Evolutionary conservation across 2,888 invertebrate genomes (phyloP).

Genomic region (Euspilapteryx auroguttella): DNA sequence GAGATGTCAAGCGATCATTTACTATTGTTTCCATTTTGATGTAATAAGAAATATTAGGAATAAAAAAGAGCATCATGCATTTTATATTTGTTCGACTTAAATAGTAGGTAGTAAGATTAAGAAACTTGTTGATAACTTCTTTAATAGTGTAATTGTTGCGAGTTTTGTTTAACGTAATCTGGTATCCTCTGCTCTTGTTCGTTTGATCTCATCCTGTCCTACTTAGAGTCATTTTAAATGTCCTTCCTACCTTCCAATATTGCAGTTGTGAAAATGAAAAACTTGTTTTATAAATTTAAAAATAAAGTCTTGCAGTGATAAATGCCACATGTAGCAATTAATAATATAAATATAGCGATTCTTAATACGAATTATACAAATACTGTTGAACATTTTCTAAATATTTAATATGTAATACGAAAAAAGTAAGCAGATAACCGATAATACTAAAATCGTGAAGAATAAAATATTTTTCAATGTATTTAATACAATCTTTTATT

Average conservation of each 20-base stretch:
- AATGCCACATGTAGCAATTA: conserved; percentile 57
- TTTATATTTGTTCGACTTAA: conserved; percentile 45
- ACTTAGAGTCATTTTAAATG: too few relatives aligned
- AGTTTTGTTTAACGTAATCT: conserved; percentile 17
- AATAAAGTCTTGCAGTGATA: conserved; percentile 51
- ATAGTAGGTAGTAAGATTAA: conserved; percentile 22
- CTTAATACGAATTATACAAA: conserved; percentile 55
- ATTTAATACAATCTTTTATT: conserved; percentile 22
- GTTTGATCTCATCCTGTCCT: conserved; percentile 8
- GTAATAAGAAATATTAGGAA: conserved; percentile 50
- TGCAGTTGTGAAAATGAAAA: too few relatives aligned
- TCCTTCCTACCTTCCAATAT: too few relatives aligned
- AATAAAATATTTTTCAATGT: conserved; percentile 60
- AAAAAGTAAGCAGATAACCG: conserved; percentile 35
- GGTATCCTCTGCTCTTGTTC: conserved; percentile 13
- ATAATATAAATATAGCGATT: conserved; percentile 49
- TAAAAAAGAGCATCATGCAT: conserved; percentile 42
- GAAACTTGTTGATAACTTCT: conserved; percentile 35
- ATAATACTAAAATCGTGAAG: conserved; percentile 38
- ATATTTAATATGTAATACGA: conserved; percentile 34
- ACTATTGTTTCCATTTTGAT: conserved; percentile 51
- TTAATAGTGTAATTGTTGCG: conserved; percentile 39
- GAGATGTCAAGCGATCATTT: conserved; percentile 27
- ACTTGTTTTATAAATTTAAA: too few relatives aligned
- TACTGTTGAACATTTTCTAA: conserved; percentile 59